Evolutionary conservation across 1,140 invertebrate species (phyloP).

Genomic region (Steinernema feltiae): DNA sequence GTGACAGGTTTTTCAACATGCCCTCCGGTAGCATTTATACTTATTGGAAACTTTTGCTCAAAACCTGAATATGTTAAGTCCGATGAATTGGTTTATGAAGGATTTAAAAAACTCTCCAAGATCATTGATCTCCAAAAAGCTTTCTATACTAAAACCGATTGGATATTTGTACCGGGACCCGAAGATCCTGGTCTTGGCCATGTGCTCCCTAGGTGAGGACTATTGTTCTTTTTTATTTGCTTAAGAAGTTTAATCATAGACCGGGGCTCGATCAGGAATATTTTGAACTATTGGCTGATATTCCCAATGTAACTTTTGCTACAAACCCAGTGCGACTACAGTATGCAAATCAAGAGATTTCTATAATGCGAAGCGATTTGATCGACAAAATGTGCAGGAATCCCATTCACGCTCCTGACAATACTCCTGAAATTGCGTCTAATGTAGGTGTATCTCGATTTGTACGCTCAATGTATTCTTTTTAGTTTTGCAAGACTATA

Average conservation of each 20-base stretch:
- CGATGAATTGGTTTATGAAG: neutral
- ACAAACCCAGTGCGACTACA: constrained; percentile 5
- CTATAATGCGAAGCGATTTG: neutral
- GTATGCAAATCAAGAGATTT: constrained; percentile 12
- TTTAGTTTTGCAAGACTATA: constrained; percentile 11
- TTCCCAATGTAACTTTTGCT: neutral
- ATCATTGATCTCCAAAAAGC: constrained; percentile 4
- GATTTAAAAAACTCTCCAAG: neutral
- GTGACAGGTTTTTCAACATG: neutral
- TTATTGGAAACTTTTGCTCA: neutral
- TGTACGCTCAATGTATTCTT: neutral
- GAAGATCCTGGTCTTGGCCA: neutral
- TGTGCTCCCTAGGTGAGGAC: neutral
- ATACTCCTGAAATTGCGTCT: neutral
- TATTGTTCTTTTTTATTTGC: neutral
- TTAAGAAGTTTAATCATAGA: neutral
- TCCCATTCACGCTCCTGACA: neutral
- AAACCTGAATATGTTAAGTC: neutral
- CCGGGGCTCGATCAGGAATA: neutral
- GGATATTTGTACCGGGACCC: neutral
- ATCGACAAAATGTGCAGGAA: constrained; percentile 10
- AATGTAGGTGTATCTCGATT: neutral
- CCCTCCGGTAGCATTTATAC: neutral
- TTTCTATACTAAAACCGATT: neutral
- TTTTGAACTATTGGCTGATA: neutral